Conservation (phyloP, 2,113 vertebrate species). For the Cynoglossus semilaevis region DNA sequence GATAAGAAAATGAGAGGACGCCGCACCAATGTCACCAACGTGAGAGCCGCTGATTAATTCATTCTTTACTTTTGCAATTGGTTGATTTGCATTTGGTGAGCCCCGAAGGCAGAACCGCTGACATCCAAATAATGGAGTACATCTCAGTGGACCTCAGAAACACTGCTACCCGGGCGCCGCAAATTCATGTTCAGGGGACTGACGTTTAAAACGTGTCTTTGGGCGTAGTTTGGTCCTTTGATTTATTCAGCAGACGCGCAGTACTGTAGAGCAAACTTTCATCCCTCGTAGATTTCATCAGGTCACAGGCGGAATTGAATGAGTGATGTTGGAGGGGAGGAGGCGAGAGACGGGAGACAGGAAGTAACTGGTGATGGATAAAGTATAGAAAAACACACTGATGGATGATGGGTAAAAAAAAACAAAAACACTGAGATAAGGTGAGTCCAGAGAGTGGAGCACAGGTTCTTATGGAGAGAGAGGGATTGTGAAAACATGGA, state of each 20-base stretch:
- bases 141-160: slow-evolving; percentile 20
- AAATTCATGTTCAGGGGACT: neutral
- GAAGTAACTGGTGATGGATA: slow-evolving; percentile 16
- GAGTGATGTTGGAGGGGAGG: neutral
- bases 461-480: slow-evolving; percentile 5
- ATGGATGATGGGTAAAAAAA: slow-evolving; percentile 1
- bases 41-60: slow-evolving; percentile 63
- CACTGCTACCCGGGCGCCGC: too few species aligned
- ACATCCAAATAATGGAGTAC: slow-evolving; percentile 43
- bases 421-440: slow-evolving; percentile 4
- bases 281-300: slow-evolving; percentile 7
- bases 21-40: slow-evolving; percentile 51
- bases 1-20: slow-evolving; percentile 69
- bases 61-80: slow-evolving; percentile 54
- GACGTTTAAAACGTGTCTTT: slow-evolving; percentile 17
- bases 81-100: slow-evolving; percentile 47
- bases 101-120: slow-evolving; percentile 34
- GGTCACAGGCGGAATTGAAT: neutral
- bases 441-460: neutral
- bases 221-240: slow-evolving; percentile 13
- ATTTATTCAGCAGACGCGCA: slow-evolving; percentile 33
- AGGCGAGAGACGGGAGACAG: neutral
- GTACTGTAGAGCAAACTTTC: slow-evolving; percentile 16
- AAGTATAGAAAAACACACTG: slow-evolving; percentile 4
- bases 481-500: slow-evolving; percentile 17